Evolutionary conservation across 2,888 invertebrate species (phyloP).

Genomic region (Sphaerophoria rueppellii): DNA sequence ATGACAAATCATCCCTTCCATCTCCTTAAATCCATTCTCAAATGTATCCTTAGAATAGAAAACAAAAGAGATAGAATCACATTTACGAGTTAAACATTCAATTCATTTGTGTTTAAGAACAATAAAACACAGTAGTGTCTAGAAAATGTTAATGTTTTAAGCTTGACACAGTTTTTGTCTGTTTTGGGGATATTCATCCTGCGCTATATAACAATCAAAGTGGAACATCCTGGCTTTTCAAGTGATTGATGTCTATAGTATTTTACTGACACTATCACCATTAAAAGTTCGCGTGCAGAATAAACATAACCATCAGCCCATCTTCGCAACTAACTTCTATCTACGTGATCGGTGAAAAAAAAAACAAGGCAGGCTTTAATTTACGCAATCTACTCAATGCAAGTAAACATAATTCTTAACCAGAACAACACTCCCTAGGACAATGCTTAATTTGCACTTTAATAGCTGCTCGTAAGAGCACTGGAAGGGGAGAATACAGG

Average conservation of each 20-base stretch:
- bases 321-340: not conserved
- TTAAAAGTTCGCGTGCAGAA: slow-evolving; percentile 32
- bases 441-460: slow-evolving; percentile 57
- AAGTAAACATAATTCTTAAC: slow-evolving; percentile 59
- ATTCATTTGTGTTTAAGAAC: slow-evolving; percentile 27
- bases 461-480: not conserved
- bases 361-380: not conserved
- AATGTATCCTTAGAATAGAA: not conserved
- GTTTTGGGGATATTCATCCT: slow-evolving; percentile 8
- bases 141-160: slow-evolving; percentile 7
- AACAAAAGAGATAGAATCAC: not conserved
- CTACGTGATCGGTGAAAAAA: too few species aligned
- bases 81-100: not conserved
- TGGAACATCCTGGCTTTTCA: slow-evolving; percentile 42
- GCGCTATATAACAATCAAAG: slow-evolving; percentile 39
- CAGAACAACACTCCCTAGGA: slow-evolving; percentile 43
- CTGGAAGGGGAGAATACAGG: not conserved
- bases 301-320: slow-evolving; percentile 35
- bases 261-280: slow-evolving; percentile 32
- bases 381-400: slow-evolving; percentile 49
- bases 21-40: slow-evolving; percentile 1
- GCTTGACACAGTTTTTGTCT: slow-evolving; percentile 24
- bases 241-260: slow-evolving; percentile 54
- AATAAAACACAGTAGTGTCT: slow-evolving; percentile 4
- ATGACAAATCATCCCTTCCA: slow-evolving; percentile 16